These are phyloP conservation scores for Alethe diademata DNA, from an alignment of 2,113 vertebrate genomes.

Conservation along the genomic window DNA sequence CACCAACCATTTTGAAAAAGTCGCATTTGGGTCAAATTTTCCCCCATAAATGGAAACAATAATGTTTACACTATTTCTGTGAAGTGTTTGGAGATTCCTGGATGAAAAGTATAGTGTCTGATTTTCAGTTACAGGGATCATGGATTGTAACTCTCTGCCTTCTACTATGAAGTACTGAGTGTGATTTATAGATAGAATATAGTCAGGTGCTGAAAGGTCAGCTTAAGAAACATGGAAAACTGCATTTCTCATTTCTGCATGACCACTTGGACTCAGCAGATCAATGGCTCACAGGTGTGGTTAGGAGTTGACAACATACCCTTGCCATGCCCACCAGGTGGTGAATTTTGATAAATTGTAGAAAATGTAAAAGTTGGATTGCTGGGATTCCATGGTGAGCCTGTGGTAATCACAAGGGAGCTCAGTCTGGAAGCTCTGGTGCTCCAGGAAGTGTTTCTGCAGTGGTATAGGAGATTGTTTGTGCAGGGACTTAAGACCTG, in stretches of 20 bases:
- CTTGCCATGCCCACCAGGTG: constrained; percentile 1
- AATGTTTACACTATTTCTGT: background rate
- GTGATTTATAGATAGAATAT: background rate
- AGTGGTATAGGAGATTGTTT: background rate
- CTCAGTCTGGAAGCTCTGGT: background rate
- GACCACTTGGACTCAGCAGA: background rate
- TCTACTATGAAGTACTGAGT: background rate
- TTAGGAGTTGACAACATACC: background rate
- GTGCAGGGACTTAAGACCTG: background rate
- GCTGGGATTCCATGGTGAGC: background rate
- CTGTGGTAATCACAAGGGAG: background rate
- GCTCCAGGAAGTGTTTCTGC: background rate
- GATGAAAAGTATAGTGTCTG: background rate
- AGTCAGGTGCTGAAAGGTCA: background rate
- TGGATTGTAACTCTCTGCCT: background rate
- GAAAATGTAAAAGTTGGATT: background rate
- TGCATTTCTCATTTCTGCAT: background rate
- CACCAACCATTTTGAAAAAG: background rate
- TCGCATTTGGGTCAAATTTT: background rate
- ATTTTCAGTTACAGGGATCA: background rate
- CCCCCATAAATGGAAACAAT: background rate
- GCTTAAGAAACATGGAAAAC: background rate
- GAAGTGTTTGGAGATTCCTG: background rate
- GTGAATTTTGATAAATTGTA: background rate
- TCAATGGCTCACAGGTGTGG: background rate